Evolutionary conservation across 2,888 invertebrate species (phyloP).

Genomic region (Corythucha ciliata): DNA sequence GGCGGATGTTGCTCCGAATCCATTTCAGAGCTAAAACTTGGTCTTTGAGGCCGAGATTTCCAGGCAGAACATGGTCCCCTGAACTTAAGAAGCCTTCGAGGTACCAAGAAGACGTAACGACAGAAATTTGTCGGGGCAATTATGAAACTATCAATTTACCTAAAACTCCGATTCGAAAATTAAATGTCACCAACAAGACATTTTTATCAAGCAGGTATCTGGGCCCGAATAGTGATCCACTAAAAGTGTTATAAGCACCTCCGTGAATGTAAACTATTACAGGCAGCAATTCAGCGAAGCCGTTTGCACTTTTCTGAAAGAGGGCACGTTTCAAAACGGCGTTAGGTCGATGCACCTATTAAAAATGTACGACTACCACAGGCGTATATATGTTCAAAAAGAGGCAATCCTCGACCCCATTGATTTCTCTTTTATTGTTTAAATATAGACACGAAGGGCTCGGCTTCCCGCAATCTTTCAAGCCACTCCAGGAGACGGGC

Average conservation of each 20-base stretch:
- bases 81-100: slow-evolving; percentile 26
- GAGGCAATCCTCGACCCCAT: slow-evolving; percentile 23
- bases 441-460: slow-evolving; percentile 14
- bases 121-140: not conserved
- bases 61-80: slow-evolving; percentile 23
- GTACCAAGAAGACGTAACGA: not conserved
- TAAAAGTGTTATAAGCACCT: slow-evolving; percentile 25
- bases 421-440: not conserved
- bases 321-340: no score
- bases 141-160: slow-evolving; percentile 16
- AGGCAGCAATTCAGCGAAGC: no score
- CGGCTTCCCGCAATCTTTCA: slow-evolving; percentile 18
- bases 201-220: slow-evolving; percentile 26
- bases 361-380: slow-evolving; percentile 10
- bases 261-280: slow-evolving; percentile 26
- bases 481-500: slow-evolving; percentile 18
- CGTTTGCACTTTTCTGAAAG: no score
- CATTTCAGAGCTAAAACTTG: slow-evolving; percentile 24
- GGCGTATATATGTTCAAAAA: slow-evolving; percentile 24
- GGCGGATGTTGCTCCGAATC: slow-evolving; percentile 23
- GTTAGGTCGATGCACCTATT: not conserved
- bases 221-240: slow-evolving; percentile 18
- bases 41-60: slow-evolving; percentile 26
- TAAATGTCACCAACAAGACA: slow-evolving; percentile 23
- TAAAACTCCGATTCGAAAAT: slow-evolving; percentile 25